Conservation (phyloP, 2,113 vertebrate species). For the Myotis lucifugus region DNA sequence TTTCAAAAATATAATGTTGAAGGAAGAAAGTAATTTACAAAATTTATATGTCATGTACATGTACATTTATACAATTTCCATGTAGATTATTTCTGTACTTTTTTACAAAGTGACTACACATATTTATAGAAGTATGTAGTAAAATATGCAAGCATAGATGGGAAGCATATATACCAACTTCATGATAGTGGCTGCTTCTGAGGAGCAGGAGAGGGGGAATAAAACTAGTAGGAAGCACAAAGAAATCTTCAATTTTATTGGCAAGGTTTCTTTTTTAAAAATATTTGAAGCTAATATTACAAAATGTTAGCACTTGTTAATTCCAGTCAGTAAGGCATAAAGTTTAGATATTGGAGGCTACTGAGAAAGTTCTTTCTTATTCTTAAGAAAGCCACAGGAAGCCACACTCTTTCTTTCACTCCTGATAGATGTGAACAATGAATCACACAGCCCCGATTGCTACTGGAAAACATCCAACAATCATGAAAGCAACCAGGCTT, state of each 20-base stretch:
- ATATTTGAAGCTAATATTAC: neutral
- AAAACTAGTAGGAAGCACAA: neutral
- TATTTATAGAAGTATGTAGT: neutral
- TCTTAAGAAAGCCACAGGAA: slow-evolving; percentile 35
- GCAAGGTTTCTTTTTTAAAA: neutral
- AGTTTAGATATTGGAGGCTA: neutral
- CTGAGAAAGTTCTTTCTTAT: slow-evolving; percentile 39
- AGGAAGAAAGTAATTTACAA: neutral
- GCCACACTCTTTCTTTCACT: neutral
- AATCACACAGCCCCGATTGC: neutral
- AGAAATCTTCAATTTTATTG: neutral
- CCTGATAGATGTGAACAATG: neutral
- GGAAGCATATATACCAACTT: neutral
- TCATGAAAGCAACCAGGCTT: slow-evolving; percentile 45
- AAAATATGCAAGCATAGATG: neutral
- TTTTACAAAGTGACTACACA: neutral
- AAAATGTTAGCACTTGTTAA: neutral
- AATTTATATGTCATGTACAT: neutral
- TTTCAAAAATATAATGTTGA: neutral
- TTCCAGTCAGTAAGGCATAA: neutral
- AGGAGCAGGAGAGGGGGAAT: neutral
- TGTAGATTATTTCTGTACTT: neutral
- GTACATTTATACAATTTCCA: neutral
- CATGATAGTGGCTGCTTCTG: neutral
- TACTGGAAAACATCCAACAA: slow-evolving; percentile 48